Conservation (phyloP, 2,888 invertebrate genomes). For the Drosophila eohydei region DNA sequence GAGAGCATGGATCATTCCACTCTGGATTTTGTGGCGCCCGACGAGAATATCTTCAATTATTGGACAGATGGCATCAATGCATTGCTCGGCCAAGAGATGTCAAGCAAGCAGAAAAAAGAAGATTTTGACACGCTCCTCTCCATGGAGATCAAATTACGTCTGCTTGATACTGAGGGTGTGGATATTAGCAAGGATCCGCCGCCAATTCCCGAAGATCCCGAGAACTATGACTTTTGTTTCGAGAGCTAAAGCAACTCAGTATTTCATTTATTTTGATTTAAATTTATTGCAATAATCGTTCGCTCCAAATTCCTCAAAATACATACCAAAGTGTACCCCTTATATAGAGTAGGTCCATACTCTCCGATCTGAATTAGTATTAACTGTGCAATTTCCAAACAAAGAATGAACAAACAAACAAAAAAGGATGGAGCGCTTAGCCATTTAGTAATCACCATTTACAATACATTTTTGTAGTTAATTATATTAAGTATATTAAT, state of each 20-base stretch:
- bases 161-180: slow-evolving; percentile 97
- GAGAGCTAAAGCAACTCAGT: slow-evolving; percentile 77
- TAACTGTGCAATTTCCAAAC: slow-evolving; percentile 65
- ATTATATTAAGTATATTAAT: slow-evolving; percentile 59
- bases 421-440: slow-evolving; percentile 37
- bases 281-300: slow-evolving; percentile 32
- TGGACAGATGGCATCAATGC: slow-evolving; percentile 99
- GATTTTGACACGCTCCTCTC: slow-evolving; percentile 96
- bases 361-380: slow-evolving; percentile 64
- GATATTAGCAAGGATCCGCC: slow-evolving; percentile 97
- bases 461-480: slow-evolving; percentile 59
- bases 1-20: slow-evolving; percentile 93
- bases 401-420: slow-evolving; percentile 37
- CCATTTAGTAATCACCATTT: slow-evolving; percentile 59
- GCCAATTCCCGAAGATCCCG: slow-evolving; percentile 95
- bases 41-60: slow-evolving; percentile 94
- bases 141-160: slow-evolving; percentile 97
- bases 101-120: slow-evolving; percentile 93
- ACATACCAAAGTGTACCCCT: slow-evolving; percentile 72
- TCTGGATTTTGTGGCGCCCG: slow-evolving; percentile 96
- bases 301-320: slow-evolving; percentile 43
- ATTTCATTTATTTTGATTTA: slow-evolving; percentile 16
- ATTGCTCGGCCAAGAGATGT: slow-evolving; percentile 94
- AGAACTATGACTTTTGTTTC: slow-evolving; percentile 93
- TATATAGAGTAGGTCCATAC: slow-evolving; percentile 28